These are phyloP conservation scores for Teinopalpus imperialis DNA, from an alignment of 2,888 invertebrate genomes.

Conservation along the genomic window DNA sequence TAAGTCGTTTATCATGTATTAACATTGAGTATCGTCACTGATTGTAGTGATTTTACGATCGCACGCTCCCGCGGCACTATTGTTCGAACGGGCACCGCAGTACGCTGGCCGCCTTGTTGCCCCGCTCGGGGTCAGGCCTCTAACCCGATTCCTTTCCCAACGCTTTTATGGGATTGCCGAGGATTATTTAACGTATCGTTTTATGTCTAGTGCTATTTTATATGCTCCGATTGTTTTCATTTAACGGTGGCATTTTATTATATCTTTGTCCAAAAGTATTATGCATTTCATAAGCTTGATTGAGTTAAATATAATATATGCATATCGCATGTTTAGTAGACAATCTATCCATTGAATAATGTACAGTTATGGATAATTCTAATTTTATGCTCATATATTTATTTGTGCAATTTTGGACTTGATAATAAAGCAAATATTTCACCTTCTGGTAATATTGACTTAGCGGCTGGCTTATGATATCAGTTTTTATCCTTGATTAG, in stretches of 20 bases:
- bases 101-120: slow-evolving; percentile 57
- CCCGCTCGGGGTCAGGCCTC: slow-evolving; percentile 61
- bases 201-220: slow-evolving; percentile 39
- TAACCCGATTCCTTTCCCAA: slow-evolving; percentile 55
- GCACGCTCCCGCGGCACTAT: slow-evolving; percentile 71
- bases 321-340: too few relatives aligned
- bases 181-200: slow-evolving; percentile 45
- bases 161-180: slow-evolving; percentile 57
- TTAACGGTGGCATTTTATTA: slow-evolving; percentile 33
- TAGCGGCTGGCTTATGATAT: too few relatives aligned
- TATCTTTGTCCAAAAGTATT: too few relatives aligned
- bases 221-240: slow-evolving; percentile 39
- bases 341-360: too few relatives aligned
- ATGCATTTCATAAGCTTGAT: too few relatives aligned
- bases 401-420: too few relatives aligned
- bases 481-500: too few relatives aligned
- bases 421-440: too few relatives aligned
- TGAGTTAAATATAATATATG: too few relatives aligned
- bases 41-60: slow-evolving; percentile 40
- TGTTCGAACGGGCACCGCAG: slow-evolving; percentile 67
- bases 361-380: too few relatives aligned
- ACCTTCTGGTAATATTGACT: too few relatives aligned
- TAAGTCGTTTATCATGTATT: slow-evolving; percentile 5
- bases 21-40: slow-evolving; percentile 11
- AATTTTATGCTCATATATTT: too few relatives aligned